Base-by-base conservation (phyloP, 2,113 vertebrate species). In the Tragelaphus imberbis region DNA sequence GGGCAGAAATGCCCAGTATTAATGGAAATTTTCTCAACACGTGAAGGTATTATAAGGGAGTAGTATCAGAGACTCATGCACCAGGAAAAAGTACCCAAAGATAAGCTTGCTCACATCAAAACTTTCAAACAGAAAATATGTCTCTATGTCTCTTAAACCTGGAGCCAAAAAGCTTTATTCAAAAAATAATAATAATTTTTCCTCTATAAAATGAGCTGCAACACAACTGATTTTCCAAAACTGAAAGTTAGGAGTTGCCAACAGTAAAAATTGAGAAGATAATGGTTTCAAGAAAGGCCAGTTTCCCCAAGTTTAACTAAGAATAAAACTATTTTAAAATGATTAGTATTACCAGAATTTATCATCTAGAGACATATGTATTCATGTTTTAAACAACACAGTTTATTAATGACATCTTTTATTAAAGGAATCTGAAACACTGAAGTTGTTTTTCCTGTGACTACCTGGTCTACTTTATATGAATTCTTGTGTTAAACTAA, bases 351-450 rank as follows among this genome's bases (percentile, higher is more conserved):
- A 30, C 25, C 61, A 86, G 58, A 91, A 94, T 92, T 71, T 84
- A 51, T 58, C 87, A 77, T 79, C 16, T 94, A 89, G 21, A 96
- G 36, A 14, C 23, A 84, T 44, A 36, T 65, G 56, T 77, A 75
- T 75, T 63, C 51, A 84, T n/a, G 47, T 40, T 81, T 63, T 51
- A 23, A 94, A 44, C 51, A 51, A 91, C 40, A 90, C 14, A 81
- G 51, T 86, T 90, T 94, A 28, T 86, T 63, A 94, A 81, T 89
- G 19, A 56, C 33, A 90, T 65, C 79, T 96, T 91, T 95, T 44
- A 40, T 91, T 79, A 91, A 71, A 91, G 30, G 27, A 85, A 94
- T 56, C 58, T 44, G 44, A 91, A 96, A 80, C 16, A 88, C 30
- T 81, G 28, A 92, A 55, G 75, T 65, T 81, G 33, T 58, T 14